Base-by-base conservation (phyloP, 2,888 invertebrate genomes). In the Amiota minor region DNA sequence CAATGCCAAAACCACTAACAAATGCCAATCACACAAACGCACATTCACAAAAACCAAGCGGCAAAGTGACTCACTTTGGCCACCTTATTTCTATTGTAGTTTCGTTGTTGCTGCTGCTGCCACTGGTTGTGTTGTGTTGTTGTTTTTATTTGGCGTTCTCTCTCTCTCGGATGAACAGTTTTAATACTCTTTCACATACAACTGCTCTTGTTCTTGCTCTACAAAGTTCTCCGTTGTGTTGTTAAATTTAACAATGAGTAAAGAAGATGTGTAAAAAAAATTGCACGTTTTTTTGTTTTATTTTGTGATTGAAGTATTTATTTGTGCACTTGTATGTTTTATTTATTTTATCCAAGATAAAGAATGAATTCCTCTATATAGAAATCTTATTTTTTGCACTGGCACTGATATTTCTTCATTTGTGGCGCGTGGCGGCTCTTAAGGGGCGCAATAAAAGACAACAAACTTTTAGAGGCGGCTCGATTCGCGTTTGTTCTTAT, bases 181-280 rank as follows among this genome's bases (percentile, higher is more conserved):
- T 35, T 4, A 35, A 35, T 35, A 35, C 35, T 35, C 35, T 35
- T 35, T 35, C 35, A 35, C 35, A 35, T 35, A 6, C 35, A 35
- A 35, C 6, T 35, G 35, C 35, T 35, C 35, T 35, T 35, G 4
- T 35, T 35, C 4, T 35, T 35, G 35, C 35, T 35, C 35, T 35
- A 3, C 6, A 8, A 35, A 35, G 35, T 20, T 14, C 46, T 16
- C 45, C n/a, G 18, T 23, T 23, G 56, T 79, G 76, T 61, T 16
- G 49, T 49, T 71, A 71, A 72, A 67, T 70, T 75, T 65, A 78
- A 78, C 77, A 78, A 78, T 76, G 80, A 76, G 76, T 79, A 77
- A n/a, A n/a, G n/a, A n/a, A 79, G 79, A 74, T 75, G 55, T 76
- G 67, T 45, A 59, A 72, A 76, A 72, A 56, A 68, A 45, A 61